Conservation (phyloP, 2,113 vertebrate genomes). For the Saccopteryx bilineata region DNA sequence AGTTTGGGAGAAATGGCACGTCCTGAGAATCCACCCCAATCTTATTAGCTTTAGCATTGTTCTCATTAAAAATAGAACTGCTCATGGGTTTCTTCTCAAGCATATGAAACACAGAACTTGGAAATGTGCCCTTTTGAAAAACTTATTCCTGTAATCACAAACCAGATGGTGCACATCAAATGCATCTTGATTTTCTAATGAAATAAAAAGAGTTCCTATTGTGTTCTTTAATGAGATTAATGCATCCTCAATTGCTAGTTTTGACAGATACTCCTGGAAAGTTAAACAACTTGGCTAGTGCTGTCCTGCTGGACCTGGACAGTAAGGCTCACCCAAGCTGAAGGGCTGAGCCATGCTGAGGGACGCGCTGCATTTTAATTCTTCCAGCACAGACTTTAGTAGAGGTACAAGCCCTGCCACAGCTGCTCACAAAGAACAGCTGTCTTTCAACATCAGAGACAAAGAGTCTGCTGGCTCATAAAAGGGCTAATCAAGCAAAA, state of each 20-base stretch:
- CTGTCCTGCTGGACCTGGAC: conserved; percentile 70
- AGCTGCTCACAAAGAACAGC: conserved; percentile 85
- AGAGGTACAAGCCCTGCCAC: conserved; percentile 76
- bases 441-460: conserved; percentile 89
- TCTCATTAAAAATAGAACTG: conserved; percentile 80
- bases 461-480: conserved; percentile 88
- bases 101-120: conserved; percentile 72
- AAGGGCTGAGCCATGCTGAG: conserved; percentile 62
- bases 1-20: conserved; percentile 56
- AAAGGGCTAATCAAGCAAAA: conserved; percentile 92
- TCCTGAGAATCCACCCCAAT: conserved; percentile 60
- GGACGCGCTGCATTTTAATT: conserved; percentile 74
- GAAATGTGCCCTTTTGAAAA: conserved; percentile 75
- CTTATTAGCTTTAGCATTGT: conserved; percentile 60
- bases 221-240: conserved; percentile 88
- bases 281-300: conserved; percentile 84
- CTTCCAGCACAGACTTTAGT: conserved; percentile 71
- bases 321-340: conserved; percentile 60
- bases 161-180: conserved; percentile 86
- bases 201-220: conserved; percentile 84
- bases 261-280: conserved; percentile 86
- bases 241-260: conserved; percentile 83
- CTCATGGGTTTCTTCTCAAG: conserved; percentile 64
- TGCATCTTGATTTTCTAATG: conserved; percentile 84
- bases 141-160: conserved; percentile 82